phyloP scores from a whole-genome alignment of 2,797 vertebrate species.

The Mus minutoides region DNA sequence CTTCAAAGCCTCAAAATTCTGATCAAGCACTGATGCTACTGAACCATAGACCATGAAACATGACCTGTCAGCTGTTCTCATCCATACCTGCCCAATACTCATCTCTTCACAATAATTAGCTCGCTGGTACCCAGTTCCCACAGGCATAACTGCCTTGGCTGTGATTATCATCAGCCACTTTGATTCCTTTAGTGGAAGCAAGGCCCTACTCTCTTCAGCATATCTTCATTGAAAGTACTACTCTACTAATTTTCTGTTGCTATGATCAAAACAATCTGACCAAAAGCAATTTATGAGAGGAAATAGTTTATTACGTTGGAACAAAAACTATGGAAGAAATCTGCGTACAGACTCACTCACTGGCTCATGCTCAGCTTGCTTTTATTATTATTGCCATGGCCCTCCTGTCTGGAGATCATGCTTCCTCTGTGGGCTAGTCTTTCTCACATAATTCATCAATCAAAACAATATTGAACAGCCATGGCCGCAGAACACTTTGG shows the following conservation, averaged over 20 bases:
- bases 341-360: background rate
- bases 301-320: background rate
- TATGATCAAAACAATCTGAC: background rate
- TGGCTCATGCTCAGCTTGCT: background rate
- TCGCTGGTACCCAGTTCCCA: background rate
- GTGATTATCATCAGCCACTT: background rate
- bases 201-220: fast-evolving
- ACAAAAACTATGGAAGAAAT: background rate
- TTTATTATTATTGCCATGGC: background rate
- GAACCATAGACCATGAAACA: background rate
- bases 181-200: background rate
- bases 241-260: background rate
- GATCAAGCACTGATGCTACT: fast-evolving
- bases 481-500: background rate
- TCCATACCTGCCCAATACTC: fast-evolving
- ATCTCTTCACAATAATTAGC: too few relatives aligned
- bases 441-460: background rate
- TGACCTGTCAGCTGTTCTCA: background rate
- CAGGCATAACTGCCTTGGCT: background rate
- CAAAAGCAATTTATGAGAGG: background rate
- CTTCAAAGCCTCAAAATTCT: background rate
- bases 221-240: background rate
- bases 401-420: background rate
- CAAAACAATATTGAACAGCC: background rate
- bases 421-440: background rate